Evolutionary conservation across 2,888 invertebrate species (phyloP).

Genomic region (Hypomecis punctinalis): DNA sequence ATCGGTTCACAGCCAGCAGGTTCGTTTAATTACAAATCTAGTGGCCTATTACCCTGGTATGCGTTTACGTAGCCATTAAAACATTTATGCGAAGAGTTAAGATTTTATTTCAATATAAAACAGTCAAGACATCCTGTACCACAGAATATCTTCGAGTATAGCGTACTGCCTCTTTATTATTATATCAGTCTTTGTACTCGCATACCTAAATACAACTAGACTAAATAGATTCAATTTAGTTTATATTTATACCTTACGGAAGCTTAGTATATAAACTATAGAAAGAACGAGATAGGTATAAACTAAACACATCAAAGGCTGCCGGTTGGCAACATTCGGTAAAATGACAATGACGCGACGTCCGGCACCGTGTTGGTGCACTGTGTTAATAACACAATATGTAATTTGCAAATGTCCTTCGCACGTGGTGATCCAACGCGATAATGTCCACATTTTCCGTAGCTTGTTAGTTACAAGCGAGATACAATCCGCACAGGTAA

Average conservation of each 20-base stretch:
- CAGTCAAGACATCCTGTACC: too few relatives aligned
- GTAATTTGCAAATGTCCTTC: constrained; percentile 59
- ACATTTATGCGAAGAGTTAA: too few relatives aligned
- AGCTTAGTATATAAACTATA: too few relatives aligned
- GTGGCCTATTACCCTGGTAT: constrained; percentile 18
- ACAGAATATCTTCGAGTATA: too few relatives aligned
- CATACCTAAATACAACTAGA: too few relatives aligned
- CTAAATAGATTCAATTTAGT: too few relatives aligned
- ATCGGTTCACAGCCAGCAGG: constrained; percentile 30
- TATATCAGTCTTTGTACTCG: too few relatives aligned
- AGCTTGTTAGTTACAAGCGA: constrained; percentile 52
- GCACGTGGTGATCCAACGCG: constrained; percentile 57
- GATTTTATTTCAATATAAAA: too few relatives aligned
- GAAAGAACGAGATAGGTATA: too few relatives aligned
- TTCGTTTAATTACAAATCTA: constrained; percentile 14
- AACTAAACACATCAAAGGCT: too few relatives aligned
- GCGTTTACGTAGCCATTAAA: neutral
- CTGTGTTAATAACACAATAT: constrained; percentile 43
- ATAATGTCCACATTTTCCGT: constrained; percentile 68
- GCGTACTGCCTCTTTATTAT: too few relatives aligned
- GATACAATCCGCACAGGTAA: constrained; percentile 21
- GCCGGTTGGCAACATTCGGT: constrained; percentile 11
- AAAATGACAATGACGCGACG: neutral
- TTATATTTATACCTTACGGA: too few relatives aligned
- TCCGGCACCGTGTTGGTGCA: constrained; percentile 21